Percentiles rank a stretch among this genome's conserved stretches.
Evolutionary conservation across 1,140 invertebrate genomes (phyloP).

Genomic region (Lanistes nyassanus): DNA sequence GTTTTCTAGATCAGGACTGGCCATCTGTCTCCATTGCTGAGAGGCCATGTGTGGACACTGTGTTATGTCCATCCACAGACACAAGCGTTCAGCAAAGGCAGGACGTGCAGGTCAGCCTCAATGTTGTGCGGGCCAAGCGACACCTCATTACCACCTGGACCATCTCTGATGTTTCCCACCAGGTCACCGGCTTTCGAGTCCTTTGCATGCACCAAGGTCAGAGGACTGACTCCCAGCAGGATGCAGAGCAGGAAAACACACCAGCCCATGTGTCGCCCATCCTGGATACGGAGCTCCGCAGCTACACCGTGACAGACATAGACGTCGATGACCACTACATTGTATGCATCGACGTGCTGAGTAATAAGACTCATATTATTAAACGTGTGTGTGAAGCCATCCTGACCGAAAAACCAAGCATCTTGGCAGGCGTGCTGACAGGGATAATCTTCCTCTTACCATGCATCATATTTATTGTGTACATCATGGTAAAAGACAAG

Average conservation of each 20-base stretch:
- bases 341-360: slow-evolving; percentile 1
- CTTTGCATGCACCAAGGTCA: not conserved
- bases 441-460: slow-evolving; percentile 5
- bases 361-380: not conserved
- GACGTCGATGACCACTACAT: not conserved
- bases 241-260: not conserved
- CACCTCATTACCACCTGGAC: slow-evolving; percentile 2
- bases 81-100: not conserved
- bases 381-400: slow-evolving; percentile 9
- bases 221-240: no score
- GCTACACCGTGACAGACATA: not conserved
- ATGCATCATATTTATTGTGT: not conserved
- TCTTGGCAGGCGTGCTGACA: not conserved
- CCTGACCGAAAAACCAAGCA: not conserved
- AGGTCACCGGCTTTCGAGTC: not conserved
- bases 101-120: not conserved
- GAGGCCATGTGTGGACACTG: not conserved
- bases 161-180: not conserved
- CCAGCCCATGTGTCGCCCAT: not conserved
- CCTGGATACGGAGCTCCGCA: not conserved
- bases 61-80: not conserved
- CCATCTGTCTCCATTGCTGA: not conserved
- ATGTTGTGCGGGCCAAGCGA: not conserved
- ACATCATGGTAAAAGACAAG: not conserved
- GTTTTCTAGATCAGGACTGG: not conserved